phyloP scores from a whole-genome alignment of 1,140 invertebrate genomes.

The Solen grandis region DNA sequence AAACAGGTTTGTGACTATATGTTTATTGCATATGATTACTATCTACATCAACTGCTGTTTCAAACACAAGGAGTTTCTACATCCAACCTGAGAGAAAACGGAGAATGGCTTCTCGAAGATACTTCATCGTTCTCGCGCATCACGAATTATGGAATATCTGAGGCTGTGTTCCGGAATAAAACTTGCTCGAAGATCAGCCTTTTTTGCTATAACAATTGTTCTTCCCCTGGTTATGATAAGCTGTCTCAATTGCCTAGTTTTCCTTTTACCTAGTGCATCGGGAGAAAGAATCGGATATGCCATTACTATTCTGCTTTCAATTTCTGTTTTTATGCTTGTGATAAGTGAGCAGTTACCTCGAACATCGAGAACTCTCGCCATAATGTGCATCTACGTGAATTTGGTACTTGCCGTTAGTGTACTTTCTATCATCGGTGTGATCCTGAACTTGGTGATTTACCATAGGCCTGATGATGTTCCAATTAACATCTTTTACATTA shows the following conservation, averaged over 20 bases:
- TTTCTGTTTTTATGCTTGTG: conserved; percentile 6
- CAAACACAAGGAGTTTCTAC: not conserved
- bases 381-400: conserved; percentile 19
- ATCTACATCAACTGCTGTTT: not conserved
- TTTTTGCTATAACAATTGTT: conserved; percentile 21
- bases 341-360: conserved; percentile 13
- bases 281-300: conserved; percentile 23
- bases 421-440: not conserved
- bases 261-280: conserved; percentile 24
- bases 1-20: conserved; percentile 9
- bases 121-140: not conserved
- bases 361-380: not conserved
- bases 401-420: not conserved
- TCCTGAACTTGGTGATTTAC: conserved; percentile 20
- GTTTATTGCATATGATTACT: conserved; percentile 1
- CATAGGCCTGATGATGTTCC: conserved; percentile 11
- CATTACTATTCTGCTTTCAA: conserved; percentile 18
- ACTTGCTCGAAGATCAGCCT: not conserved
- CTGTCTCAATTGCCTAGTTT: not conserved
- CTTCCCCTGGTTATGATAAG: conserved; percentile 10
- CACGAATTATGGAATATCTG: not conserved
- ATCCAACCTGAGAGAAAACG: not conserved
- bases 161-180: not conserved
- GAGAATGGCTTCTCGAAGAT: conserved; percentile 20
- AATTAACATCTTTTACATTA: not conserved